Percentiles rank a stretch among this genome's conserved stretches.
Conservation (phyloP, 2,888 invertebrate species). For the Bombylius major region DNA sequence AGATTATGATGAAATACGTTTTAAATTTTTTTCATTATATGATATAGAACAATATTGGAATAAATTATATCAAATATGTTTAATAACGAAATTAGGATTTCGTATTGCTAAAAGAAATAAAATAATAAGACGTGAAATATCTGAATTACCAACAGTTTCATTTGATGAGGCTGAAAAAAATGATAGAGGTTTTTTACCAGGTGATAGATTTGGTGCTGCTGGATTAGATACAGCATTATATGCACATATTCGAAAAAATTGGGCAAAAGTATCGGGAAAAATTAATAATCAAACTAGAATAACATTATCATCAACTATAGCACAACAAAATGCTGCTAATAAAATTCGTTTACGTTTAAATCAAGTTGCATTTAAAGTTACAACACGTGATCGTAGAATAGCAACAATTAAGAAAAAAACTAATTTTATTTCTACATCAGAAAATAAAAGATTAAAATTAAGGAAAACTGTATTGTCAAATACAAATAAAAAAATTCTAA, state of each 20-base stretch:
- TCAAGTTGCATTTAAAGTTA: not conserved
- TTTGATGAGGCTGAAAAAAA: constrained; percentile 27
- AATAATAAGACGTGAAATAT: constrained; percentile 8
- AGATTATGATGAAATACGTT: constrained; percentile 43
- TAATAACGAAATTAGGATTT: constrained; percentile 48
- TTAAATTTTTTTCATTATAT: constrained; percentile 40
- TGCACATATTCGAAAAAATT: constrained; percentile 50
- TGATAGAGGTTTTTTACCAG: constrained; percentile 52
- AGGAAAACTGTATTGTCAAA: not conserved
- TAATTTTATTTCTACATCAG: not conserved
- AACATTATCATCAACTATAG: not conserved
- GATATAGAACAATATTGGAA: constrained; percentile 55
- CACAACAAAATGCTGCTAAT: not conserved
- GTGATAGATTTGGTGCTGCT: constrained; percentile 58
- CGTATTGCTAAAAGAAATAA: not conserved
- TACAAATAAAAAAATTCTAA: not conserved
- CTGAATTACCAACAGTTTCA: constrained; percentile 17
- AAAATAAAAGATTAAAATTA: not conserved
- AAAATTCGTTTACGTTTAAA: not conserved
- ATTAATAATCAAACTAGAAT: constrained; percentile 6
- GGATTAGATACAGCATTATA: constrained; percentile 60
- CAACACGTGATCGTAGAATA: not conserved
- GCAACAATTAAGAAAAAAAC: not conserved
- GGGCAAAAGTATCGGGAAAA: constrained; percentile 33
- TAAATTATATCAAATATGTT: constrained; percentile 52